These are phyloP conservation scores for Eufriesea mexicana DNA, from an alignment of 1,140 invertebrate genomes.

Conservation along the genomic window DNA sequence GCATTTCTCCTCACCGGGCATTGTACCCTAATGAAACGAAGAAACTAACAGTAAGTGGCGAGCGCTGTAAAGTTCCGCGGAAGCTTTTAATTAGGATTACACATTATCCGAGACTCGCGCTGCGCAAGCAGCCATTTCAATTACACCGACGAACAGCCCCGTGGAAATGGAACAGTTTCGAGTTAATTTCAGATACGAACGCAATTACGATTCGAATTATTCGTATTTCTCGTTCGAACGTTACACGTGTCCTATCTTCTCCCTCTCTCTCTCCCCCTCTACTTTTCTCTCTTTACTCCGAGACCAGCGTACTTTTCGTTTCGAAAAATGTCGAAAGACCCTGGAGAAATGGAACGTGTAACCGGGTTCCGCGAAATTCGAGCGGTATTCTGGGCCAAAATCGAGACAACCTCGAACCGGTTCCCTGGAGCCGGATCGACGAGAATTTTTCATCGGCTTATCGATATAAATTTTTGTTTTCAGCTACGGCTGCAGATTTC, in stretches of 20 bases:
- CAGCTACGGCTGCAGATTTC: not conserved
- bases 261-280: not conserved
- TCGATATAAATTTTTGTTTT: not conserved
- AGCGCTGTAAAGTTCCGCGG: slow-evolving; percentile 24
- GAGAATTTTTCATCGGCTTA: slow-evolving; percentile 1
- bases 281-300: not conserved
- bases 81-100: slow-evolving; percentile 49
- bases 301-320: not conserved
- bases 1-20: not conserved
- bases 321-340: not conserved
- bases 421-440: not conserved
- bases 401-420: not conserved
- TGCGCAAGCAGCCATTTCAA: slow-evolving; percentile 4
- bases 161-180: slow-evolving; percentile 10
- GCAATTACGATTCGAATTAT: slow-evolving; percentile 14
- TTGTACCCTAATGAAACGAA: slow-evolving; percentile 23
- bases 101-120: slow-evolving; percentile 14
- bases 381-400: not conserved
- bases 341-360: not conserved
- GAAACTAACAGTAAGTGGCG: slow-evolving; percentile 27
- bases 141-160: slow-evolving; percentile 21
- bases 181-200: slow-evolving; percentile 17
- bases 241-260: not conserved
- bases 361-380: not conserved
- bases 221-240: not conserved